Percentiles rank a stretch among this genome's conserved stretches.
These are phyloP conservation scores for Caenorhabditis becei DNA, from an alignment of 2,888 invertebrate genomes.

Conservation along the genomic window DNA sequence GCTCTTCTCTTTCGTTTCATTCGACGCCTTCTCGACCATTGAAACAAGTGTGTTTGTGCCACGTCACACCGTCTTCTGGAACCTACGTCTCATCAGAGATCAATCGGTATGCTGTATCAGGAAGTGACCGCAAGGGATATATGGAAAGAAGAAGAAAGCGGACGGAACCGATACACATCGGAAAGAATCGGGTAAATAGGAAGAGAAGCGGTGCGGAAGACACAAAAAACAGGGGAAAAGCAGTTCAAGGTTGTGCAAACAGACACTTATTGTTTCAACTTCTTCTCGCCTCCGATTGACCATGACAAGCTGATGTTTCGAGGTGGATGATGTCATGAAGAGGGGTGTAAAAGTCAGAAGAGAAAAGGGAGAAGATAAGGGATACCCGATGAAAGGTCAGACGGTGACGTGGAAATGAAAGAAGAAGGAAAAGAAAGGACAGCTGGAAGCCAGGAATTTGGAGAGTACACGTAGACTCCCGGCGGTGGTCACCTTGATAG, in stretches of 20 bases:
- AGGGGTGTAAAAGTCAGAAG: slow-evolving; percentile 33
- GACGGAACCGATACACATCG: slow-evolving; percentile 14
- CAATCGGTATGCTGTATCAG: slow-evolving; percentile 30
- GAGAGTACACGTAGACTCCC: neutral
- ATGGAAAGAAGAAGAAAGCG: slow-evolving; percentile 23
- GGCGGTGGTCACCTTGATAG: neutral
- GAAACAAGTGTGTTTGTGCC: neutral
- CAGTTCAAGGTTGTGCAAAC: slow-evolving; percentile 55
- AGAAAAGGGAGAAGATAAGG: slow-evolving; percentile 19
- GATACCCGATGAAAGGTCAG: slow-evolving; percentile 28
- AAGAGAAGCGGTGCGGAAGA: slow-evolving; percentile 18
- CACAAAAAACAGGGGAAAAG: slow-evolving; percentile 3
- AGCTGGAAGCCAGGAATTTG: slow-evolving; percentile 1
- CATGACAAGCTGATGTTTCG: slow-evolving; percentile 18
- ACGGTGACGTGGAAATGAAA: slow-evolving; percentile 36
- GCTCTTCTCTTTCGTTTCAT: neutral
- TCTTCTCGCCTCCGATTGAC: slow-evolving; percentile 11
- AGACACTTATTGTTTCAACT: slow-evolving; percentile 44
- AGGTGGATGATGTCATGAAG: slow-evolving; percentile 38
- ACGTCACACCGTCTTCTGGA: neutral
- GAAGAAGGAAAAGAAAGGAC: slow-evolving; percentile 10
- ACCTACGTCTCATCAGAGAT: neutral
- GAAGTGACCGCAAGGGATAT: slow-evolving; percentile 33
- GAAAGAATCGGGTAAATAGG: slow-evolving; percentile 17
- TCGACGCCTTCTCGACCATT: neutral